Evolutionary conservation across 2,888 invertebrate species (phyloP).

Genomic region (Cryptus viduatorius): DNA sequence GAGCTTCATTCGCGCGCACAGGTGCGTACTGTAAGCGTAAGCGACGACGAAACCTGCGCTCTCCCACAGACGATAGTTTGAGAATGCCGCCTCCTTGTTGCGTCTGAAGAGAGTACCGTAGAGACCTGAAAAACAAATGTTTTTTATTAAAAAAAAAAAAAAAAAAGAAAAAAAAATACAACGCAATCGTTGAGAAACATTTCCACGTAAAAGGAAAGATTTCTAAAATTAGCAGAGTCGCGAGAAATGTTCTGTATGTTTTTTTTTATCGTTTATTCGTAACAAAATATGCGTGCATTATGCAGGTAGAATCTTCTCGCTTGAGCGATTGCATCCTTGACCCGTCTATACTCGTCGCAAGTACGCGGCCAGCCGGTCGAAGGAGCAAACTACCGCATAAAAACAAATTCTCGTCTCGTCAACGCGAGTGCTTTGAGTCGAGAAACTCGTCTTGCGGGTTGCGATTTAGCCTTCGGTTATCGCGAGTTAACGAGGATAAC

Average conservation of each 20-base stretch:
- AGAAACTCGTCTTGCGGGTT: neutral
- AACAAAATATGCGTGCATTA: slow-evolving; percentile 5
- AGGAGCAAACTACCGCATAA: neutral
- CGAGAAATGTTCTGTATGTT: neutral
- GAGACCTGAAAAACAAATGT: slow-evolving; percentile 87
- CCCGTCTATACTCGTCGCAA: slow-evolving; percentile 23
- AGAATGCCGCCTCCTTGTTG: slow-evolving; percentile 96
- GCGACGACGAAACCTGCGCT: slow-evolving; percentile 95
- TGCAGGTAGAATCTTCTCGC: slow-evolving; percentile 33
- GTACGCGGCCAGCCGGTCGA: neutral
- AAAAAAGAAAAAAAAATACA: too few relatives aligned
- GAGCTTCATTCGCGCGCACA: slow-evolving; percentile 94
- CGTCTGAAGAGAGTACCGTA: slow-evolving; percentile 95
- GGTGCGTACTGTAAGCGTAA: slow-evolving; percentile 94
- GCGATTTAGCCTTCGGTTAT: neutral
- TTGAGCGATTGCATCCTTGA: slow-evolving; percentile 54
- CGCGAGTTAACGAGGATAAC: slow-evolving; percentile 3
- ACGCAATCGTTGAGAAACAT: too few relatives aligned
- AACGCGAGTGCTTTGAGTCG: neutral
- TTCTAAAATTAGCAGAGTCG: neutral
- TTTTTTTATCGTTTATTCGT: neutral
- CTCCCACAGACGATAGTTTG: slow-evolving; percentile 96
- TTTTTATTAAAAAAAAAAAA: neutral
- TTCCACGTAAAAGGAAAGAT: neutral
- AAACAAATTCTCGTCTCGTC: neutral